Conservation (phyloP, 2,888 invertebrate genomes). For the Hypselothyrea guttata region DNA sequence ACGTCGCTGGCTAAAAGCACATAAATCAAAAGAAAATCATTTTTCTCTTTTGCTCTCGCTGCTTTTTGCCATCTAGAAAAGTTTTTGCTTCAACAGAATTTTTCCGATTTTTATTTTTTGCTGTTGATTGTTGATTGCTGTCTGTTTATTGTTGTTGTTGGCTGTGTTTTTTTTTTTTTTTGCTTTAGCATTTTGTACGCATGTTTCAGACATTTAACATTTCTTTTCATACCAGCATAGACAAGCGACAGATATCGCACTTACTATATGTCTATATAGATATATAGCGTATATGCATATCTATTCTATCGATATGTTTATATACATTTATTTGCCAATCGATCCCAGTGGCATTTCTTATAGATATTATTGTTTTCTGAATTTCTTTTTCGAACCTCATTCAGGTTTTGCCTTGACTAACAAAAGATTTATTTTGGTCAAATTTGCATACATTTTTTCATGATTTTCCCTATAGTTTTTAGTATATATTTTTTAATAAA, state of each 20-base stretch:
- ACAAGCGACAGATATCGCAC: slow-evolving; percentile 64
- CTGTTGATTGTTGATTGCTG: slow-evolving; percentile 43
- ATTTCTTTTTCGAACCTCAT: too few species aligned
- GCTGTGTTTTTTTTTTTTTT: slow-evolving; percentile 35
- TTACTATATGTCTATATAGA: too few species aligned
- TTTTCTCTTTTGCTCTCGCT: slow-evolving; percentile 56
- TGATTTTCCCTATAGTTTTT: too few species aligned
- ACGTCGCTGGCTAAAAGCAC: slow-evolving; percentile 57
- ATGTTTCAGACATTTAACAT: slow-evolving; percentile 75
- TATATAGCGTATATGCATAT: slow-evolving; percentile 5
- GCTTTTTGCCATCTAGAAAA: slow-evolving; percentile 46
- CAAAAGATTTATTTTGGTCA: too few species aligned
- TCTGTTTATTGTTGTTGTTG: slow-evolving; percentile 32
- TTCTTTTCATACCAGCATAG: slow-evolving; percentile 52
- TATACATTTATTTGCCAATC: too few species aligned
- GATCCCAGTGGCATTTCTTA: too few species aligned
- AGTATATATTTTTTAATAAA: too few species aligned
- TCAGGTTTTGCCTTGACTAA: too few species aligned
- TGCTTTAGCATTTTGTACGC: slow-evolving; percentile 74
- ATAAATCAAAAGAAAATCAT: slow-evolving; percentile 71
- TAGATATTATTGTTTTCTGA: too few species aligned
- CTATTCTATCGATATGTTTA: slow-evolving; percentile 7
- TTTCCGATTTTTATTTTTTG: slow-evolving; percentile 11
- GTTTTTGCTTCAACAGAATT: slow-evolving; percentile 21
- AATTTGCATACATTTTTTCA: too few species aligned